Evolutionary conservation across 2,113 vertebrate genomes (phyloP).

Genomic region (Hymenochirus boettgeri): DNA sequence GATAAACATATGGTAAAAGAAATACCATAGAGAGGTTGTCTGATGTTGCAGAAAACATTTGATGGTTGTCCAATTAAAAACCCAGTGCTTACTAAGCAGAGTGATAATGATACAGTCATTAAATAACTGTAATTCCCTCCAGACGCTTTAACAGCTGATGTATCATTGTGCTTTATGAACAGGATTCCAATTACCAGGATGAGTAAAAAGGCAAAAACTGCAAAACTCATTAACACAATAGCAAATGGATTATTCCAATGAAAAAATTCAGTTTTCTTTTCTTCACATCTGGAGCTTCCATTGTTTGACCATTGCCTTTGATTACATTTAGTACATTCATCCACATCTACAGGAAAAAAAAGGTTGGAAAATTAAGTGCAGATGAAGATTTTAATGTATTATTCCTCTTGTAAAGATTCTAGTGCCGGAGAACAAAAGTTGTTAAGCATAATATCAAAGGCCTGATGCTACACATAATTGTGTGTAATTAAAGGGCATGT

Average conservation of each 20-base stretch:
- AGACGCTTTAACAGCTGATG: slow-evolving; percentile 48
- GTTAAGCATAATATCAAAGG: too few relatives aligned
- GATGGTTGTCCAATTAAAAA: slow-evolving; percentile 55
- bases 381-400: too few relatives aligned
- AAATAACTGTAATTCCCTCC: slow-evolving; percentile 50
- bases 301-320: slow-evolving; percentile 45
- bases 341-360: slow-evolving; percentile 46
- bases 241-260: slow-evolving; percentile 48
- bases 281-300: slow-evolving; percentile 38
- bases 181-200: slow-evolving; percentile 45
- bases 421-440: too few relatives aligned
- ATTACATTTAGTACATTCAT: slow-evolving; percentile 49
- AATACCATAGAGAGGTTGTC: slow-evolving; percentile 56
- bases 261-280: slow-evolving; percentile 44
- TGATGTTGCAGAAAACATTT: slow-evolving; percentile 49
- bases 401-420: too few relatives aligned
- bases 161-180: slow-evolving; percentile 46
- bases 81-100: slow-evolving; percentile 52
- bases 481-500: too few relatives aligned
- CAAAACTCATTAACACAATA: slow-evolving; percentile 46
- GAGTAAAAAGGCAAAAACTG: slow-evolving; percentile 47
- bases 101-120: slow-evolving; percentile 52
- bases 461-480: too few relatives aligned
- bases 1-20: slow-evolving; percentile 62
- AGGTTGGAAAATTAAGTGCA: neutral